Evolutionary conservation across 2,888 invertebrate genomes (phyloP), one percentile per base, ranked within the genome.

Genomic region (Dryomyza anilis): DNA sequence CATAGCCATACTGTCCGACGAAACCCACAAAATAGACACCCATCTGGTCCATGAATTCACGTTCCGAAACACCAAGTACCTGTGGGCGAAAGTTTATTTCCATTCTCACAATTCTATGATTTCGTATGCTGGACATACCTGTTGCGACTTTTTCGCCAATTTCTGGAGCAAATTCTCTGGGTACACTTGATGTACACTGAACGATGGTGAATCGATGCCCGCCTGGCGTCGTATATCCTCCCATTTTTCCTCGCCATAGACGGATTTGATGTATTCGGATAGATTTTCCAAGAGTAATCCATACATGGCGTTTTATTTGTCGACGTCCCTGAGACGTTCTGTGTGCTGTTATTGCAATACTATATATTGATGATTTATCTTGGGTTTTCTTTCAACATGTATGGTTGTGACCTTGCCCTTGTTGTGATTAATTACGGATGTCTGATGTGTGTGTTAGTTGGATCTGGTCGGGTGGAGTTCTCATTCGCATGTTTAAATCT

Each of bases 231-330:
- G 85, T 68, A 97, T 94, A 79, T 94, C 93, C 75, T 95, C 94
- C 97, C 97, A 98, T 74, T 91, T 89, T 64, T 94, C 94, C 79
- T 96, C 96, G 1, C 98, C 98, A 84, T 96, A 98, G n/a, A 90
- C 91, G 76, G 91, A 89, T 67, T 93, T 91, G 78, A 98, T 93
- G 85, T 91, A 96, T 83, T 95, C 95, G 73, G 94, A 91, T 85
- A 98, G 88, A 80, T 96, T 95, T 84, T 98, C 97, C 76, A 98
- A 85, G 46, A 98, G 88, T 70, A 98, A 86, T 36, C 98, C 98
- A 86, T 98, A 98, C 98, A 98, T 98, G n/a, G n/a, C 33, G 46
- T 73, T 68, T 8, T 50, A 14, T n/a, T 14, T 19, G 39, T 10
- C 16, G 23, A 14, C 30, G 43, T 27, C 30, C 27, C 25, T n/a